Conservation (phyloP, 2,113 vertebrate genomes). For the Patagioenas fasciata region DNA sequence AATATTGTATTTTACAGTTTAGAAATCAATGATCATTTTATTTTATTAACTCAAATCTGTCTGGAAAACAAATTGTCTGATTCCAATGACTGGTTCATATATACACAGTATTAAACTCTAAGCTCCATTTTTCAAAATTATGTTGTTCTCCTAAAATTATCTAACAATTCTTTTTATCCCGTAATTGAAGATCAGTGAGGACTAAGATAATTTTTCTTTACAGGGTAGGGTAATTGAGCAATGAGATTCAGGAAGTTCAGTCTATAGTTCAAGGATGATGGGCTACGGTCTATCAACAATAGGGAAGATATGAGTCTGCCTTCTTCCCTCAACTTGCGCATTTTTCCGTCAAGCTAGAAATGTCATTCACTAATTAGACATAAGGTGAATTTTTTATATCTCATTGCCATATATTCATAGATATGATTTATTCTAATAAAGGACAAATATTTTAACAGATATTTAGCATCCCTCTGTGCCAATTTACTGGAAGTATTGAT, state of each 20-base stretch:
- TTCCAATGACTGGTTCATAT: not conserved
- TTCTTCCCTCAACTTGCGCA: not conserved
- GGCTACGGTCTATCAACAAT: not conserved
- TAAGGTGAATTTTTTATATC: not conserved
- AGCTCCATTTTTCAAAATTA: not conserved
- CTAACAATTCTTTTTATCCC: not conserved
- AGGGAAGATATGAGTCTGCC: not conserved
- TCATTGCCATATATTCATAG: not conserved
- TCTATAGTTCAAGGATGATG: not conserved
- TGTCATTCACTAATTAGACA: not conserved
- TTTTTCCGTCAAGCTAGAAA: slow-evolving; percentile 4
- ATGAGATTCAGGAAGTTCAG: not conserved
- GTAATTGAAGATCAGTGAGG: not conserved
- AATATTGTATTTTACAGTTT: not conserved
- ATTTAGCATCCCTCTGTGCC: not conserved
- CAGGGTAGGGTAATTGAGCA: not conserved
- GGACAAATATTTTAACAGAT: not conserved
- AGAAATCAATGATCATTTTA: slow-evolving; percentile 18
- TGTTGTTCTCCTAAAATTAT: slow-evolving; percentile 1
- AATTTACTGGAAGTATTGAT: not conserved
- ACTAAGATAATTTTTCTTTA: not conserved
- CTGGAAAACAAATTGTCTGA: not conserved
- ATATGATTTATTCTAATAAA: not conserved
- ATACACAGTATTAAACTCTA: not conserved
- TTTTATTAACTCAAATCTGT: not conserved